A percentile compares a stretch with the other conserved stretches of the same genome.
Evolutionary conservation across 2,797 vertebrate species (phyloP).

Genomic region (Emys orbicularis): DNA sequence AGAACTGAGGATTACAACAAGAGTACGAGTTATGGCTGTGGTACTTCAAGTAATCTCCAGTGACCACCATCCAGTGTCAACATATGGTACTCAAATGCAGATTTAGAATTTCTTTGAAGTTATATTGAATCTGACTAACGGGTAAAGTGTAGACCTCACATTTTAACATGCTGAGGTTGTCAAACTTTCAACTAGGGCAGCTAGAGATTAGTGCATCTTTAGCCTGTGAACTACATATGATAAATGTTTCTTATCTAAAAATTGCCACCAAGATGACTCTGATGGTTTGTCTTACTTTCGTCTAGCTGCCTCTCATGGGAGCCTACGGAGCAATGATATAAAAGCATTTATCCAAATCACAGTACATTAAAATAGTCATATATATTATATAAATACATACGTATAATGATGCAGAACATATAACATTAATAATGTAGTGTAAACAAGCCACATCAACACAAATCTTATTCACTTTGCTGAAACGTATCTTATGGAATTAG

Average conservation of each 20-base stretch:
- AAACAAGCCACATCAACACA: not conserved
- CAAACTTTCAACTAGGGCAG: constrained; percentile 58
- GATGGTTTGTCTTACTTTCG: not conserved
- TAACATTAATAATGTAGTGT: not conserved
- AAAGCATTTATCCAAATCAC: not conserved
- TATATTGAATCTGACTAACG: constrained; percentile 69
- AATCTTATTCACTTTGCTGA: not conserved
- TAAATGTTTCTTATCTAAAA: not conserved
- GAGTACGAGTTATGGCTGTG: constrained; percentile 73
- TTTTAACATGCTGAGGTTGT: not conserved
- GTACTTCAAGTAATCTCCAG: constrained; percentile 84
- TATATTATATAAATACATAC: not conserved
- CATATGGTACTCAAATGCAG: constrained; percentile 89
- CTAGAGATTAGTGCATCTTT: not conserved
- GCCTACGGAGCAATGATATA: not conserved
- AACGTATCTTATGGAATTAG: not conserved
- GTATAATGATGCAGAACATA: not conserved
- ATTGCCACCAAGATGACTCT: not conserved
- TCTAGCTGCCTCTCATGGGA: not conserved
- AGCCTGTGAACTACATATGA: not conserved
- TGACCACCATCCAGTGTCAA: constrained; percentile 84
- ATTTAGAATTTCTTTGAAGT: constrained; percentile 90
- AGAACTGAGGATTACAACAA: constrained; percentile 89
- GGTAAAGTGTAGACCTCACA: not conserved
- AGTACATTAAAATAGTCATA: not conserved